A percentile compares a stretch with the other conserved stretches of the same genome.
These are phyloP conservation scores for Nephrotoma guestfalica DNA, from an alignment of 2,888 invertebrate genomes.

Conservation along the genomic window DNA sequence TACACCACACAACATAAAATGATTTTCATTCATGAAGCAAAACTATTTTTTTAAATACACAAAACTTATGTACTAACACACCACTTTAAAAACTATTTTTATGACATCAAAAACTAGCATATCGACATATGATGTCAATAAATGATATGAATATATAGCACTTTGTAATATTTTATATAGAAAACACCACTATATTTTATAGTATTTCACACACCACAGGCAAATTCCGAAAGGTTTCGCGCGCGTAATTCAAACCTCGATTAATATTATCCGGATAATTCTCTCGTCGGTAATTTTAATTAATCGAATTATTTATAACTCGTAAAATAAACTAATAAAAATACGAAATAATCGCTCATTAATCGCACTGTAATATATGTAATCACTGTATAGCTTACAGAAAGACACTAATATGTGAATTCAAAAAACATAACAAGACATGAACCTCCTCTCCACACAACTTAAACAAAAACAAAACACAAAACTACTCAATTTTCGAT, in stretches of 20 bases:
- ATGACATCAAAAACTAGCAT: not conserved
- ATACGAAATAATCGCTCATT: not conserved
- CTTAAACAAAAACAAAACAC: not conserved
- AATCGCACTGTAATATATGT: not conserved
- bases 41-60: not conserved
- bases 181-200: not conserved
- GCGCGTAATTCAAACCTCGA: not conserved
- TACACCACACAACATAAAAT: not conserved
- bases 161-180: not conserved
- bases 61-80: not conserved
- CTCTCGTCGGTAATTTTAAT: not conserved
- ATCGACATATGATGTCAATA: not conserved
- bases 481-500: not conserved
- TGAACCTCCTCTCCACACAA: not conserved
- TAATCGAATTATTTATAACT: not conserved
- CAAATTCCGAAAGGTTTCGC: not conserved
- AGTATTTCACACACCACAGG: not conserved
- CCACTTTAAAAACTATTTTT: not conserved
- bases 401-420: not conserved
- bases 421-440: not conserved
- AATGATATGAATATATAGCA: not conserved
- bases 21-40: not conserved
- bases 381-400: not conserved
- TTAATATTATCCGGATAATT: not conserved
- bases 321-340: not conserved